Base-by-base conservation (phyloP, 2,113 vertebrate species). In the Phalacrocorax brasilianus region DNA sequence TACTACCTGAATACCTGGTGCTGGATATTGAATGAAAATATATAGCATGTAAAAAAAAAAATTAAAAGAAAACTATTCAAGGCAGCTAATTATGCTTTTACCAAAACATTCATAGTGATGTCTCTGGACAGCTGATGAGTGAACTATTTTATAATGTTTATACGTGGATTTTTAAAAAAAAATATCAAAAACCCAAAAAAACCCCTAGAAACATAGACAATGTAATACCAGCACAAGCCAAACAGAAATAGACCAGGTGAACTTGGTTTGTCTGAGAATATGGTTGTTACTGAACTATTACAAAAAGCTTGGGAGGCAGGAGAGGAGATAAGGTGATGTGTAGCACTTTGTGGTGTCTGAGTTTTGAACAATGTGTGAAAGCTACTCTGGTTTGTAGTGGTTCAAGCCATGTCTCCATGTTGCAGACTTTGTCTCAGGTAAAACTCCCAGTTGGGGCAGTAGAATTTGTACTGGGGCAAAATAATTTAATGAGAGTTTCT, bases 21-120 rank as follows among this genome's bases (percentile, higher is more conserved):
- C 96, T 98, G 96, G 97, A 97, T 95, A 95, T 78, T 65, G 97
- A 93, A 94, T 85, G 93, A 97, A 97, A 91, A 96, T 96, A 97
- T 88, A 97, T 75, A 94, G 89, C 94, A 92, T 95, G 83, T 97
- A 52, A 85, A 83, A 92, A 89, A 85, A 79, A 73, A 92, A 86
- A 63, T 52, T 44, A 16, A 47, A 97, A 96, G 81, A 95, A 97
- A 97, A 97, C 92, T 96, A 97, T 97, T 98, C 94, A 98, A 97
- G 98, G 98, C 98, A 98, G 98, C 98, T 98, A 98, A 98, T 98
- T 97, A 97, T 96, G 97, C 97, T 98, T 97, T 98, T 97, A 98
- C 98, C 97, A 98, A 98, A 98, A 98, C 88, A 97, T 96, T 97
- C 97, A 96, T 95, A 96, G 85, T 96, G 91, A 95, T 97, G 85